Evolutionary conservation across 2,113 vertebrate genomes (phyloP).

Genomic region (Desmodus rotundus): DNA sequence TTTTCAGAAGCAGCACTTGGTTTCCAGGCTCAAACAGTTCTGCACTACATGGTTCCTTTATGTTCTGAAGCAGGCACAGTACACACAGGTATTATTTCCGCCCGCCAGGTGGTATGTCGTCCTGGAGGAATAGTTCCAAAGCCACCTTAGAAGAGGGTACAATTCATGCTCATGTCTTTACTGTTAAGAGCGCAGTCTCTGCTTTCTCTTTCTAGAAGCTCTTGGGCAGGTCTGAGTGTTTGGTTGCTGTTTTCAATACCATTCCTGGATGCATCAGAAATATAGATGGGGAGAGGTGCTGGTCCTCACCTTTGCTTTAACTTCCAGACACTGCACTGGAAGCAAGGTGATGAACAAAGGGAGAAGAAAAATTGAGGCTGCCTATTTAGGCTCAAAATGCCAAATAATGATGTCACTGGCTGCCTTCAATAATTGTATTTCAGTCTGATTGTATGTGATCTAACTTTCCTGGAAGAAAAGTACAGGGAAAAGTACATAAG

Average conservation of each 20-base stretch:
- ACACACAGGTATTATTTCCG: neutral
- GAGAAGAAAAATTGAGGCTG: neutral
- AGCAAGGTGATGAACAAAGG: neutral
- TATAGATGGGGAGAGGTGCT: neutral
- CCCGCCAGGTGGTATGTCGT: neutral
- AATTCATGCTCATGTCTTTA: neutral
- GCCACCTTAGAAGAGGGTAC: neutral
- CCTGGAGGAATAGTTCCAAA: neutral
- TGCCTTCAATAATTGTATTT: neutral
- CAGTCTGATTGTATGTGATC: neutral
- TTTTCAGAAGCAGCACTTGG: neutral
- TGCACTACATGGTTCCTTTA: neutral
- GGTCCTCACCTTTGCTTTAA: neutral
- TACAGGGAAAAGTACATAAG: neutral
- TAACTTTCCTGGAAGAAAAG: constrained; percentile 20
- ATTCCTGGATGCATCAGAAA: neutral
- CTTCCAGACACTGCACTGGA: neutral
- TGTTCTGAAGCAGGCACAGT: neutral
- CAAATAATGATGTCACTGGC: neutral
- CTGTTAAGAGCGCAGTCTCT: neutral
- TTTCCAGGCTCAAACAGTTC: neutral
- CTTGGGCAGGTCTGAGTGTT: neutral
- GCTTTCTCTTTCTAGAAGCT: neutral
- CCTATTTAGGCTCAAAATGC: neutral
- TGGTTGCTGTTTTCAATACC: neutral